Evolutionary conservation across 1,140 invertebrate species (phyloP).

Genomic region (Colletes gigas): DNA sequence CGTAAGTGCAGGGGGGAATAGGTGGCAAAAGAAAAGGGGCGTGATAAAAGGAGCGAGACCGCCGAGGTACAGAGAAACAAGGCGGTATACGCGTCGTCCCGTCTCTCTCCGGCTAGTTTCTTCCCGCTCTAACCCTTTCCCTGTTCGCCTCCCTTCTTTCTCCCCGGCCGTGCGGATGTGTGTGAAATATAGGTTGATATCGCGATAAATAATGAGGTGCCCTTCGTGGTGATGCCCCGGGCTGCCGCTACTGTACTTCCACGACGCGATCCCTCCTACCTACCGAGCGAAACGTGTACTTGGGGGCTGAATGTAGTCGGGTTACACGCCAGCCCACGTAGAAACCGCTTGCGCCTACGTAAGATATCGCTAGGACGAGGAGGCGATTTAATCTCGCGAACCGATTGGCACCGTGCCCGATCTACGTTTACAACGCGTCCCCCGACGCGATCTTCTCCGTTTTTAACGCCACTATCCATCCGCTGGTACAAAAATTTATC

Average conservation of each 20-base stretch:
- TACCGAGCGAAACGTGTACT: constrained; percentile 59
- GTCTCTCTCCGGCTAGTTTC: not conserved
- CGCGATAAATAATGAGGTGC: constrained; percentile 79
- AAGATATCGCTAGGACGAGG: constrained; percentile 27
- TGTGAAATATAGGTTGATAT: constrained; percentile 80
- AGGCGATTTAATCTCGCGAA: constrained; percentile 26
- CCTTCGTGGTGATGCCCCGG: constrained; percentile 76
- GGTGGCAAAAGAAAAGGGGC: constrained; percentile 3
- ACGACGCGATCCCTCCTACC: constrained; percentile 54
- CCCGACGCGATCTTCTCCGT: not conserved
- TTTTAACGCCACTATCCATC: no score
- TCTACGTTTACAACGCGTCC: not conserved
- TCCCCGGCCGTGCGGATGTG: constrained; percentile 51
- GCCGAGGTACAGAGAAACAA: constrained; percentile 17
- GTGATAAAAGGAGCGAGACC: constrained; percentile 26
- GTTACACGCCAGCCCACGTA: constrained; percentile 47
- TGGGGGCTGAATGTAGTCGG: constrained; percentile 44
- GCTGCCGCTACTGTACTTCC: constrained; percentile 76
- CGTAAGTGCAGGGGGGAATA: constrained; percentile 22
- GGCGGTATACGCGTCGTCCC: not conserved
- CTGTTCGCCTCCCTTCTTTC: constrained; percentile 7
- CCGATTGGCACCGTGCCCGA: constrained; percentile 6
- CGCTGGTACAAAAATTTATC: no score
- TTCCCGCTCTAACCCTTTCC: constrained; percentile 8
- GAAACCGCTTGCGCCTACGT: constrained; percentile 48